Evolutionary conservation across 2,113 vertebrate species (phyloP).

Genomic region (Microcebus tavaratra): DNA sequence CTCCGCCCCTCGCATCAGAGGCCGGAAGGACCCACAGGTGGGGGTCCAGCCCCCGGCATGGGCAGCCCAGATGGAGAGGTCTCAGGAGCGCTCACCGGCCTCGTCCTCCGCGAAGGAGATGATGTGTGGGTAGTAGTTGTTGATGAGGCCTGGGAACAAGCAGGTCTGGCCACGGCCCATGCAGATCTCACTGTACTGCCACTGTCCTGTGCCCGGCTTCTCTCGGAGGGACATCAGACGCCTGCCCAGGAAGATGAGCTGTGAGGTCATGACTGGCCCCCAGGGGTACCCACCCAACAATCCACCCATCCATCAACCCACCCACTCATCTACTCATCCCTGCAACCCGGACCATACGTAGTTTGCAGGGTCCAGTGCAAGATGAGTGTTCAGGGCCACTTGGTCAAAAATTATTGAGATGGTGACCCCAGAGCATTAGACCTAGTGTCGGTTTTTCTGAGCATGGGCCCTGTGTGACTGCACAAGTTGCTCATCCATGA

Average conservation of each 20-base stretch:
- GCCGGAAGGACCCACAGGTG: not conserved
- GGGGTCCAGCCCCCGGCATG: too few species aligned
- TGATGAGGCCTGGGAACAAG: constrained; percentile 94
- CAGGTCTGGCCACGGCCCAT: constrained; percentile 95
- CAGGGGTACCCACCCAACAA: not conserved
- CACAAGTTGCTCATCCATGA: fast-evolving
- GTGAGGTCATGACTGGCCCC: not conserved
- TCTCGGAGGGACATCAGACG: constrained; percentile 95
- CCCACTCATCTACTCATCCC: too few species aligned
- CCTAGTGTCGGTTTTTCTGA: not conserved
- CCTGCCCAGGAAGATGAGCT: constrained; percentile 79
- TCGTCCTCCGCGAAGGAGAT: constrained; percentile 98
- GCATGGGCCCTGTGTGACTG: fast-evolving
- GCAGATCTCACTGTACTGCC: constrained; percentile 94
- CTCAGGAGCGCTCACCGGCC: constrained; percentile 87
- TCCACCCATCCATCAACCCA: not conserved
- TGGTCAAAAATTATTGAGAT: not conserved
- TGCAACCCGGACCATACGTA: not conserved
- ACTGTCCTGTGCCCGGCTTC: constrained; percentile 83
- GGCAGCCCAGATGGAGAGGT: not conserved
- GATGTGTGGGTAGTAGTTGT: constrained; percentile 95
- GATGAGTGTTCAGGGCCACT: not conserved
- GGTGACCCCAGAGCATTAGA: not conserved
- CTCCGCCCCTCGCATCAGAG: fast-evolving
- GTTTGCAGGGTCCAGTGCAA: not conserved